Conservation (phyloP, 2,113 vertebrate species). For the Trichechus manatus region DNA sequence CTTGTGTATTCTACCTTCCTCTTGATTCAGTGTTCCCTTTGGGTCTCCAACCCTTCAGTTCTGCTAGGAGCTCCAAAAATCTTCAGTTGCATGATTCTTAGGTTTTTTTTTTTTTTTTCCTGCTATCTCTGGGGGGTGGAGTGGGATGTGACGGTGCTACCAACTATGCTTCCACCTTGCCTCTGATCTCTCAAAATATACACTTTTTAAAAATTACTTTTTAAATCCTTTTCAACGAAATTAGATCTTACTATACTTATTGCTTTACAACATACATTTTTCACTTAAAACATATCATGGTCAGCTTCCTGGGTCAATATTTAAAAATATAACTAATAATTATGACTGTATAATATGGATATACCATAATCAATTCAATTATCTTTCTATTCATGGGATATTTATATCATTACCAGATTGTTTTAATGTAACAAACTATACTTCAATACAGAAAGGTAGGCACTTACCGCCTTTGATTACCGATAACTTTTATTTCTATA, state of each 20-base stretch:
- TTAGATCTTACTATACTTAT: background rate
- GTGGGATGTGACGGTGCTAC: too few relatives aligned
- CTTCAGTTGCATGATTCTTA: too few relatives aligned
- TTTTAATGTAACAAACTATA: background rate
- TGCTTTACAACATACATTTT: background rate
- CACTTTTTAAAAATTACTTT: background rate
- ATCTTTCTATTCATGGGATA: background rate
- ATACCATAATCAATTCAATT: background rate
- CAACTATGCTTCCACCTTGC: background rate
- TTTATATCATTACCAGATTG: background rate
- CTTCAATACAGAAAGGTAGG: background rate
- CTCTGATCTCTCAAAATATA: background rate
- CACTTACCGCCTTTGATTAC: background rate
- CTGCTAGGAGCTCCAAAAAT: too few relatives aligned
- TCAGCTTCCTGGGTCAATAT: background rate
- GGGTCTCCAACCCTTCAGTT: too few relatives aligned
- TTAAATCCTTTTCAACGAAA: background rate
- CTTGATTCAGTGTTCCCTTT: too few relatives aligned
- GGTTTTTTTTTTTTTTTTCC: too few relatives aligned
- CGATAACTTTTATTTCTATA: background rate
- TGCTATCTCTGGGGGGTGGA: too few relatives aligned
- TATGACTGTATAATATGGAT: background rate
- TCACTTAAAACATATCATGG: background rate
- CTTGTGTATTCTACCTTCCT: too few relatives aligned
- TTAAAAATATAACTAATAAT: background rate